Conservation (phyloP, 2,113 vertebrate genomes). For the Pseudolaguvia tuberculata region DNA sequence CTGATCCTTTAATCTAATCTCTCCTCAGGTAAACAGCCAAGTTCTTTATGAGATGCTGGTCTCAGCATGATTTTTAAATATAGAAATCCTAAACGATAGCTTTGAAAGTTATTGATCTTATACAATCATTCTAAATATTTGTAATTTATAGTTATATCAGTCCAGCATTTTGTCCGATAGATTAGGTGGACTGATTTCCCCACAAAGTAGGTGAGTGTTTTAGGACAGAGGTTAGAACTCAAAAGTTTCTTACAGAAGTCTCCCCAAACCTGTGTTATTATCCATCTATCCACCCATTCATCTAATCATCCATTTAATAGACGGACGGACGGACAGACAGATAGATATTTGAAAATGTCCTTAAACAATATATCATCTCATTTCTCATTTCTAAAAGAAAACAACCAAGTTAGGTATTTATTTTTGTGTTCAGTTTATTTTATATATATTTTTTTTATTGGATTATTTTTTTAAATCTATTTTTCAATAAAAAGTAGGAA, state of each 20-base stretch:
- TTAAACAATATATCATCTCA: too few species aligned
- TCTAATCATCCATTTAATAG: too few species aligned
- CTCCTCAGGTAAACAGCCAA: conserved; percentile 1
- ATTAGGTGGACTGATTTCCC: not conserved
- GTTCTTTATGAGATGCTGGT: not conserved
- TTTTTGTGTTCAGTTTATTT: too few species aligned
- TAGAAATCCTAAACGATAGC: conserved; percentile 2
- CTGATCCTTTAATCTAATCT: not conserved
- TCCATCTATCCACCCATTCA: too few species aligned
- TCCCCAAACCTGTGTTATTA: too few species aligned
- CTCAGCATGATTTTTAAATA: not conserved
- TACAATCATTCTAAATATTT: conserved; percentile 24
- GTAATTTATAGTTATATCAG: not conserved
- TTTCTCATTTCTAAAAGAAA: too few species aligned
- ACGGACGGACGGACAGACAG: too few species aligned
- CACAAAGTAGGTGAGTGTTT: not conserved
- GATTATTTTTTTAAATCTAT: not conserved
- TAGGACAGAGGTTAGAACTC: too few species aligned
- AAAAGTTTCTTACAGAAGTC: too few species aligned
- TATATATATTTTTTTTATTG: not conserved
- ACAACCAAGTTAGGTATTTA: too few species aligned
- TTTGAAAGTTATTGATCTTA: conserved; percentile 29
- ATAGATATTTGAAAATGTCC: too few species aligned
- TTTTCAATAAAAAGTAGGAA: not conserved
- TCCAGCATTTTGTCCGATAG: not conserved